Evolutionary conservation across 2,113 vertebrate species (phyloP).

Genomic region (Apteryx mantelli): DNA sequence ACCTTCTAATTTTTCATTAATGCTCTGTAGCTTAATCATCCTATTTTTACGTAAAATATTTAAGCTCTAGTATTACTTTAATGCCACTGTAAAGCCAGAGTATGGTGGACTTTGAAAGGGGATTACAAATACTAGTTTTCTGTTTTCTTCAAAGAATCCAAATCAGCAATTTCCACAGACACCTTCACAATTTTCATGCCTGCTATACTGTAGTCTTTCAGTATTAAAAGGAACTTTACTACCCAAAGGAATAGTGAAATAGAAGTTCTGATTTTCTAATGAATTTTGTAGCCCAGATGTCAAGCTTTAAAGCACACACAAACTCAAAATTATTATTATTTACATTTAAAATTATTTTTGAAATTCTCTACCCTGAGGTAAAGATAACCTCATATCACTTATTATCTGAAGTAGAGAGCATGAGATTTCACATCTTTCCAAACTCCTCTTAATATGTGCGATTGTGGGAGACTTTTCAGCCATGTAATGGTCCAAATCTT

Average conservation of each 20-base stretch:
- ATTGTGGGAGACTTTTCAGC: background rate
- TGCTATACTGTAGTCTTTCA: background rate
- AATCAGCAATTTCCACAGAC: background rate
- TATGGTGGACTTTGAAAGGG: background rate
- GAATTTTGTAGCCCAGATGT: background rate
- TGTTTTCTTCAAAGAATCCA: background rate
- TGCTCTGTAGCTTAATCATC: background rate
- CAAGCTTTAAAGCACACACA: background rate
- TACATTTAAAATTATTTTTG: no score
- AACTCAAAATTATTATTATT: background rate
- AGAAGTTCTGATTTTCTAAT: background rate
- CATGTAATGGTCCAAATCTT: background rate
- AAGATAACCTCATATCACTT: background rate
- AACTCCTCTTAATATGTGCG: background rate
- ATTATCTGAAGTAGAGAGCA: background rate
- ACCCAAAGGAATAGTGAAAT: background rate
- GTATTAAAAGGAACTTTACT: background rate
- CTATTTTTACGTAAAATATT: background rate
- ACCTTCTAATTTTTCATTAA: background rate
- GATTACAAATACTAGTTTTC: background rate
- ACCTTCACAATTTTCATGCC: background rate
- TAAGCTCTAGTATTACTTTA: background rate
- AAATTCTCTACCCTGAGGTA: background rate
- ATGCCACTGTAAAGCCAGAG: background rate
- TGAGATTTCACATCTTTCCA: background rate